Evolutionary conservation across 1,140 invertebrate genomes (phyloP).

Genomic region (Drosophila nigromelanica): DNA sequence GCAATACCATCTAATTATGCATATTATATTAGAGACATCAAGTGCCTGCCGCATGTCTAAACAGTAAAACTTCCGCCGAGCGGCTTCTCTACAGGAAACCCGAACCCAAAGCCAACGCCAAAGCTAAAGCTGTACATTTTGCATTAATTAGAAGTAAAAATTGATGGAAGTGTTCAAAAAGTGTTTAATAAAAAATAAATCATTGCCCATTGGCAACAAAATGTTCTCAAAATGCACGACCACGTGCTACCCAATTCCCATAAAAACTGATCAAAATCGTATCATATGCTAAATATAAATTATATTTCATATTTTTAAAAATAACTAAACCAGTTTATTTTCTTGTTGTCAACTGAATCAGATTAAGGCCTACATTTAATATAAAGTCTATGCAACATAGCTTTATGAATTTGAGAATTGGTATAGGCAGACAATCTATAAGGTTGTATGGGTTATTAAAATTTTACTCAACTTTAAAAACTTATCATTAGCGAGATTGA

Average conservation of each 20-base stretch:
- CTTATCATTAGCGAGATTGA: too few relatives aligned
- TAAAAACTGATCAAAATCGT: not conserved
- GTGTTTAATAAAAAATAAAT: conserved; percentile 69
- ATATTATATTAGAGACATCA: conserved; percentile 41
- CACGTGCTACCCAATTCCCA: conserved; percentile 36
- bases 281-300: not conserved
- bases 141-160: conserved; percentile 71
- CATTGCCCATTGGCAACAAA: conserved; percentile 32
- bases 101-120: conserved; percentile 35
- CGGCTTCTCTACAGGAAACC: conserved; percentile 62
- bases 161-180: conserved; percentile 63
- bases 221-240: conserved; percentile 20
- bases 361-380: not conserved
- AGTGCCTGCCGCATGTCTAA: conserved; percentile 64
- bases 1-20: conserved; percentile 70
- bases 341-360: conserved; percentile 10
- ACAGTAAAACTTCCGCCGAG: conserved; percentile 64
- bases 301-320: conserved; percentile 4
- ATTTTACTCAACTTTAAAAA: too few relatives aligned
- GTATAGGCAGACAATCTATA: too few relatives aligned
- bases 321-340: conserved; percentile 13
- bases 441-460: not conserved
- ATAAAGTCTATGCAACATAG: too few relatives aligned
- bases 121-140: conserved; percentile 42
- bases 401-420: not conserved